Conservation (phyloP, 2,888 invertebrate species). For the Perdita meconis region DNA sequence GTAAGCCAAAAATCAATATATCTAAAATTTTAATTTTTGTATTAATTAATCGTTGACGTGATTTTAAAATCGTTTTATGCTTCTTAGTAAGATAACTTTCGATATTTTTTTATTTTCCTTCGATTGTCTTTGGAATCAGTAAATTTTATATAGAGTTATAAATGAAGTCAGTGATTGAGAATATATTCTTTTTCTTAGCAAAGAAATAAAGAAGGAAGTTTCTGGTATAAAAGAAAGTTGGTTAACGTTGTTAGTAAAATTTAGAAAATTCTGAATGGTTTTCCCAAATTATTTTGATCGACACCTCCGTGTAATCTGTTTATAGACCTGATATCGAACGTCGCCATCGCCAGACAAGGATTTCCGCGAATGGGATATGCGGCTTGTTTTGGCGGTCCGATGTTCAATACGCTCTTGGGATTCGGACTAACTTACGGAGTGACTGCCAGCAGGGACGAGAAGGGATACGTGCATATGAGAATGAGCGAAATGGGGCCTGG, state of each 20-base stretch:
- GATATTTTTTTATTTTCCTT: too few species aligned
- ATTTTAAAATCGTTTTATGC: too few species aligned
- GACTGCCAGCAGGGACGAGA: constrained; percentile 63
- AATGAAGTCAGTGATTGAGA: too few species aligned
- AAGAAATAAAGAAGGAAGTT: too few species aligned
- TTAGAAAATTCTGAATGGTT: too few species aligned
- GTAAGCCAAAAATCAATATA: constrained; percentile 71
- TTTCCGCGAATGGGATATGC: constrained; percentile 88
- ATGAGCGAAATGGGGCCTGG: constrained; percentile 84
- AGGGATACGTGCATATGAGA: constrained; percentile 76
- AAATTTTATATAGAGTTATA: too few species aligned
- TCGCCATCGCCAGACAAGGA: constrained; percentile 87
- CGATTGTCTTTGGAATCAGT: too few species aligned
- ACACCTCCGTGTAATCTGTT: constrained; percentile 43
- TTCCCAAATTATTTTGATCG: too few species aligned
- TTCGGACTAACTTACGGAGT: constrained; percentile 83
- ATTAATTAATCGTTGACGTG: neutral
- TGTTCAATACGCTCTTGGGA: constrained; percentile 86
- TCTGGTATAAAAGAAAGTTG: too few species aligned
- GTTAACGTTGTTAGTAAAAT: too few species aligned
- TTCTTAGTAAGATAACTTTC: too few species aligned
- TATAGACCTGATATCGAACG: constrained; percentile 87
- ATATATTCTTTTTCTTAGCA: too few species aligned
- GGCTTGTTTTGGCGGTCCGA: constrained; percentile 89
- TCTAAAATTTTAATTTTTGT: neutral